Base-by-base conservation (phyloP, 2,888 invertebrate genomes). In the Heliconius hortense region DNA sequence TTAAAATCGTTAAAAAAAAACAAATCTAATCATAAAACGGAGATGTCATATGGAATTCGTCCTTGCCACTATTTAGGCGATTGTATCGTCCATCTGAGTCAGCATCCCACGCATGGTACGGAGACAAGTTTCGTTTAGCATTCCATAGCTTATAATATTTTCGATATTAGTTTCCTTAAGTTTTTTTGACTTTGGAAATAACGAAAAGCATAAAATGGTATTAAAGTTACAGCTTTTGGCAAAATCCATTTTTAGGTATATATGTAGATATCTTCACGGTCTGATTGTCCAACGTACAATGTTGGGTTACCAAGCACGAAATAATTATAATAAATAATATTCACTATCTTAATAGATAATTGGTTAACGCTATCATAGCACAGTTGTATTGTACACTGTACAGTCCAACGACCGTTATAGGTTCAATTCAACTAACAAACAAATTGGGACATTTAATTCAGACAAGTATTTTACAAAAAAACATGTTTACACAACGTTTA, bases 41-140 rank as follows among this genome's bases (percentile, higher is more conserved):
- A 78, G 72, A 64, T 67, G 72, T 74, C 73, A 76, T 76, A 63
- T 79, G 77, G 75, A 69, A 72, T 72, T 56, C 75, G 80, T 78
- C 81, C 81, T 82, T 82, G 79, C 72, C 75, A 73, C 76, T 62
- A 73, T 76, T 80, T 77, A 80, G 80, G 79, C 77, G 79, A 77
- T 60, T 78, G 79, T 78, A 76, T 75, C 75, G 59, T 72, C 74
- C 72, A 68, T 11, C 73, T 80, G 81, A 82, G 72, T 80, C 80
- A 81, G 75, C 76, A 66, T 75, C 82, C 76, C 80, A 82, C 81
- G 79, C 80, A 76, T 60, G 78, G 75, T 72, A 72, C 71, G 76
- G 73, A 70, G 76, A 73, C 62, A 63, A 68, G 63, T 67, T 62
- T 78, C 56, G 26, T 76, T 69, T 75, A 68, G 71, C 78, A 67